These are phyloP conservation scores for Lontra canadensis DNA, from an alignment of 2,113 vertebrate species.

Conservation along the genomic window DNA sequence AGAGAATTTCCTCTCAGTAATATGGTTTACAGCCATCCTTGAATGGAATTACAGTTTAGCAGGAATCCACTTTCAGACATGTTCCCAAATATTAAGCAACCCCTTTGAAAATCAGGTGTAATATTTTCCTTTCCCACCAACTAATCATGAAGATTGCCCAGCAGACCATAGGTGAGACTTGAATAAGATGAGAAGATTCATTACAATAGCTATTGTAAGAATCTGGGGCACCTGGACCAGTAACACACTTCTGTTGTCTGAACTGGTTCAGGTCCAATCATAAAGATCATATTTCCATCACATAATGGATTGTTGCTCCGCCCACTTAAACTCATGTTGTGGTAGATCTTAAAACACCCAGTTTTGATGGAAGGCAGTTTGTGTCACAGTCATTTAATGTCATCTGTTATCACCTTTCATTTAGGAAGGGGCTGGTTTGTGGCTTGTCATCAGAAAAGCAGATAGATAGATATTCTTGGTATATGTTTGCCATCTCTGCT, in stretches of 20 bases:
- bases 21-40: not conserved
- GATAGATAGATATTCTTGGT: not conserved
- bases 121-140: not conserved
- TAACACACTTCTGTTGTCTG: not conserved
- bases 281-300: not conserved
- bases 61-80: not conserved
- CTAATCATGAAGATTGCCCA: not conserved
- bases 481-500: not conserved
- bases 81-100: not conserved
- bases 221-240: not conserved
- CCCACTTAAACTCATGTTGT: not conserved
- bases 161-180: not conserved
- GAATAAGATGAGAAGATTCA: not conserved
- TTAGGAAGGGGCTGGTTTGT: not conserved
- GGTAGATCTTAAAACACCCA: not conserved
- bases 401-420: not conserved
- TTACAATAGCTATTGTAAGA: not conserved
- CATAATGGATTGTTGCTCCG: not conserved
- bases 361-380: not conserved
- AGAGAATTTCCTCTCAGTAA: not conserved
- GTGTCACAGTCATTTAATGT: not conserved
- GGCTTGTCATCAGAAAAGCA: not conserved
- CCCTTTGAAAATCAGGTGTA: not conserved
- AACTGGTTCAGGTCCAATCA: not conserved
- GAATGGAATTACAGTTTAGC: not conserved